Percentiles rank a stretch among this genome's conserved stretches.
Conservation (phyloP, 2,797 vertebrate species). For the Thalassophryne amazonica region DNA sequence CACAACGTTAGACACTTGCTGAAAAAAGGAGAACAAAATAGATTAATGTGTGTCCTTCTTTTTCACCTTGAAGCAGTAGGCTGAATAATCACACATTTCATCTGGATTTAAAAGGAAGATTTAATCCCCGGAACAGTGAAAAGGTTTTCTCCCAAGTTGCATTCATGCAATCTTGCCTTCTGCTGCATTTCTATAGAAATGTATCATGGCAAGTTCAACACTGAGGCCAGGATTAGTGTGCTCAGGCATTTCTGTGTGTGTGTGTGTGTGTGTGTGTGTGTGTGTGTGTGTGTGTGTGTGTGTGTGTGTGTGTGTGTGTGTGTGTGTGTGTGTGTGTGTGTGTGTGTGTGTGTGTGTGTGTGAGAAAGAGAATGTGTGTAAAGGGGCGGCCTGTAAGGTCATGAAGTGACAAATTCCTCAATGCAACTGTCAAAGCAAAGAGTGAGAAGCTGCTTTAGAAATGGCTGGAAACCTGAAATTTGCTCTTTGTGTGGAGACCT, state of each 20-base stretch:
- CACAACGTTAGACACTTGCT: conserved; percentile 21
- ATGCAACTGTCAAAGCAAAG: conserved; percentile 59
- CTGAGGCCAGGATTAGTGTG: conserved; percentile 60
- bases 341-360: conserved; percentile 33
- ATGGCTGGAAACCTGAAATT: conserved; percentile 54
- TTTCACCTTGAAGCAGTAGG: conserved; percentile 65
- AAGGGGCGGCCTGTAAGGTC: too few relatives aligned
- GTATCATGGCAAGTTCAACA: conserved; percentile 67
- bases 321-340: conserved; percentile 22
- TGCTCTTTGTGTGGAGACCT: conserved; percentile 21
- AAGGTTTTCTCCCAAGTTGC: conserved; percentile 75
- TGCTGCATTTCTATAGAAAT: conserved; percentile 76
- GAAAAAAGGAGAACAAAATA: conserved; percentile 36
- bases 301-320: conserved; percentile 9
- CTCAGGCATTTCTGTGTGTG: conserved; percentile 51
- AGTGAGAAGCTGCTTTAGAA: conserved; percentile 52
- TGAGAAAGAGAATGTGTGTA: too few relatives aligned
- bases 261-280: conserved; percentile 52
- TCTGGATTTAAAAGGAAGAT: conserved; percentile 74
- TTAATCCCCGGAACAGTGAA: conserved; percentile 74
- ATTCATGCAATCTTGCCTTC: conserved; percentile 77
- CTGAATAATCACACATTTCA: conserved; percentile 79
- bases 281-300: conserved; percentile 34
- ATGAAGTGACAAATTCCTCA: conserved; percentile 62
- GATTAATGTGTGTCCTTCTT: conserved; percentile 53